A percentile compares a stretch with the other conserved stretches of the same genome.
Evolutionary conservation across 2,888 invertebrate species (phyloP).

Genomic region (Amphipyra tragopoginis): DNA sequence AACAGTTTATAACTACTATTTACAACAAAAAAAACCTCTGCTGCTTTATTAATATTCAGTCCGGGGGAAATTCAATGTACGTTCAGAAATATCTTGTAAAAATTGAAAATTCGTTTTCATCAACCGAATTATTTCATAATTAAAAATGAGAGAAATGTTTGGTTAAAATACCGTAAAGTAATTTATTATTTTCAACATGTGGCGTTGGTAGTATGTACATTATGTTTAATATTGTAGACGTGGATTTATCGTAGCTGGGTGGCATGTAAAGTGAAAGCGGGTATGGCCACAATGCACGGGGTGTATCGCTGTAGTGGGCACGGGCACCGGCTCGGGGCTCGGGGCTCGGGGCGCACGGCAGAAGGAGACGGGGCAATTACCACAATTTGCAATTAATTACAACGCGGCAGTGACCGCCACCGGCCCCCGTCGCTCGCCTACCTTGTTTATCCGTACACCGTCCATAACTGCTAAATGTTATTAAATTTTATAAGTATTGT

Average conservation of each 20-base stretch:
- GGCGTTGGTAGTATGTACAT: conserved; percentile 17
- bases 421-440: conserved; percentile 53
- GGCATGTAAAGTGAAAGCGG: conserved; percentile 50
- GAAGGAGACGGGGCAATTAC: conserved; percentile 67
- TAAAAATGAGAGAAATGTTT: conserved; percentile 29
- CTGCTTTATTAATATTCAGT: too few relatives aligned
- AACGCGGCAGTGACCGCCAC: conserved; percentile 64
- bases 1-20: too few relatives aligned
- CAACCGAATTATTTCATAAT: conserved; percentile 22
- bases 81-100: background rate
- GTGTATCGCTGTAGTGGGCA: conserved; percentile 38
- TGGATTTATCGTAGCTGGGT: conserved; percentile 37
- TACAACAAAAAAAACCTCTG: too few relatives aligned
- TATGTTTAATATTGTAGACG: conserved; percentile 27
- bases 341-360: conserved; percentile 41
- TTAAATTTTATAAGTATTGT: conserved; percentile 56
- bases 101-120: conserved; percentile 10
- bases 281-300: conserved; percentile 37
- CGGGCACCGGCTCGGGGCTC: conserved; percentile 31
- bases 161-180: conserved; percentile 17
- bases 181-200: conserved; percentile 41
- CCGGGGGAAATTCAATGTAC: background rate
- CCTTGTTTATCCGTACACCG: conserved; percentile 61
- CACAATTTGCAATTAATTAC: conserved; percentile 82
- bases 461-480: conserved; percentile 57